These are phyloP conservation scores for Micronisus gabar DNA, from an alignment of 2,113 vertebrate species.

Conservation along the genomic window DNA sequence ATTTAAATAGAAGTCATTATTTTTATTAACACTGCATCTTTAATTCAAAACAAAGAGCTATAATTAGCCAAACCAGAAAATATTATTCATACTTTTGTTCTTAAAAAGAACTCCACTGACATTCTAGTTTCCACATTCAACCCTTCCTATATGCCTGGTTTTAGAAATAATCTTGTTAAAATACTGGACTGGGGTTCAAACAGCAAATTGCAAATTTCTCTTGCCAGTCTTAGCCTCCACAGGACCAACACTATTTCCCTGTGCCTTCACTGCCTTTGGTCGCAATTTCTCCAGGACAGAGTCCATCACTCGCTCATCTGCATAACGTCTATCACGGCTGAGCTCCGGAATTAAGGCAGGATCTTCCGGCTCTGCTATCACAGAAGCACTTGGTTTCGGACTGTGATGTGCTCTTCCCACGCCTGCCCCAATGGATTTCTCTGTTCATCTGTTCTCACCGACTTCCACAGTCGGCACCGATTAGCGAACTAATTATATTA, in stretches of 20 bases:
- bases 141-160: neutral
- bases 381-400: neutral
- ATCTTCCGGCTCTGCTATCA: neutral
- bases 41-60: neutral
- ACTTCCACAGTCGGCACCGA: neutral
- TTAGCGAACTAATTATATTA: neutral
- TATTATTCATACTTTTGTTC: neutral
- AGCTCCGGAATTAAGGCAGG: neutral
- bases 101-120: neutral
- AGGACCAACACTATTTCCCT: no score
- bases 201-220: neutral
- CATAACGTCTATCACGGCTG: fast-evolving
- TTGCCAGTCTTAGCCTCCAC: neutral
- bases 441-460: neutral
- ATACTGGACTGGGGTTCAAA: neutral
- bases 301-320: neutral
- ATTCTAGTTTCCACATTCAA: neutral
- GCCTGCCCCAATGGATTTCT: neutral
- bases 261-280: neutral
- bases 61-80: neutral
- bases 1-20: neutral
- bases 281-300: neutral
- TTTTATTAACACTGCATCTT: neutral
- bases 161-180: neutral
- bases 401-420: neutral